Percentiles rank a stretch among this genome's conserved stretches.
Conservation (phyloP, 2,797 vertebrate species). For the Astyanax mexicanus region DNA sequence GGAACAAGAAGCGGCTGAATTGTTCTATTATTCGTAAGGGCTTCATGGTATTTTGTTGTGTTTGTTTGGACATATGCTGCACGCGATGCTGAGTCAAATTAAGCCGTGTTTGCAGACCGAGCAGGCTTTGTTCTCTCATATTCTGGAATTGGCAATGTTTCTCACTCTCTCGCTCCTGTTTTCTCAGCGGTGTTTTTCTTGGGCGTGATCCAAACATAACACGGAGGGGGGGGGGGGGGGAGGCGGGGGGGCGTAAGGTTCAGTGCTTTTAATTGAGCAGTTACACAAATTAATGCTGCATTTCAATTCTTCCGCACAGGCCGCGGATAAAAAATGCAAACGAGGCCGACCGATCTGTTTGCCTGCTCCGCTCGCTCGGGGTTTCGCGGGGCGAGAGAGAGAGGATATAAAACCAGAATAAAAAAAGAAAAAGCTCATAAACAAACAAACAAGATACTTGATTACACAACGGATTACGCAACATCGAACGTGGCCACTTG, state of each 20-base stretch:
- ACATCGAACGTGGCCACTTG: not conserved
- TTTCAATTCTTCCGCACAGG: not conserved
- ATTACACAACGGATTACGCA: constrained; percentile 61
- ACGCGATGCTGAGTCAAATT: constrained; percentile 15
- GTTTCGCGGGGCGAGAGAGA: not conserved
- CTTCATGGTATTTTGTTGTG: too few relatives aligned
- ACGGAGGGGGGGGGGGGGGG: too few relatives aligned
- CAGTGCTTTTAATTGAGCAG: constrained; percentile 54
- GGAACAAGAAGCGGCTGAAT: constrained; percentile 6
- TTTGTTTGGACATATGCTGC: constrained; percentile 31
- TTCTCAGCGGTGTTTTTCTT: constrained; percentile 25
- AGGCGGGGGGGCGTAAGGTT: not conserved
- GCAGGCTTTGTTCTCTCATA: not conserved
- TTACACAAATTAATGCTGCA: constrained; percentile 45
- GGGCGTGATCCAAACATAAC: constrained; percentile 39
- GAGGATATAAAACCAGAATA: too few relatives aligned
- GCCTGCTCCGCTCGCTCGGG: not conserved
- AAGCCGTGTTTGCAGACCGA: constrained; percentile 11
- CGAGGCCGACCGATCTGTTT: constrained; percentile 5
- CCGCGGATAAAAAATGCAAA: not conserved
- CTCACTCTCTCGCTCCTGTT: constrained; percentile 6
- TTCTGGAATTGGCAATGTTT: constrained; percentile 19
- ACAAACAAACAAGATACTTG: constrained; percentile 52
- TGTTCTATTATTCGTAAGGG: constrained; percentile 46
- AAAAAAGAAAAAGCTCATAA: constrained; percentile 18